Base-by-base conservation (phyloP, 2,113 vertebrate species). In the Cariama cristata region DNA sequence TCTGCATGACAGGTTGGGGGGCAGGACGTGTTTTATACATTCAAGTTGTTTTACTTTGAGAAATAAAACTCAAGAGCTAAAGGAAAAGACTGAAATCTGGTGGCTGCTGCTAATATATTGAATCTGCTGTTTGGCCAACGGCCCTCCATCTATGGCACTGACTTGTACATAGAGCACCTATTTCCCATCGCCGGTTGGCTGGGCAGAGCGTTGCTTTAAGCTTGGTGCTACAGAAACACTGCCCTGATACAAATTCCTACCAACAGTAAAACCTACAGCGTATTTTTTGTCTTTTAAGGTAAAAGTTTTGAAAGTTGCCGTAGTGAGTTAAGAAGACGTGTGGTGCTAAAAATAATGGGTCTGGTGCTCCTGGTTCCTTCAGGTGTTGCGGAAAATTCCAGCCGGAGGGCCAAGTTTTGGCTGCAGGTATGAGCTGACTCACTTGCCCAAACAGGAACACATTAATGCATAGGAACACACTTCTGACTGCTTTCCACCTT, bases 351-450 rank as follows among this genome's bases (percentile, higher is more conserved):
- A 79, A 79, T 55, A 91, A 79, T 40, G 40, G 42, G 33, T 28
- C 28, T 90, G 23, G 35, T 86, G 40, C n/a, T 86, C 53, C 85
- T 74, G 75, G 28, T 80, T 89, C 47, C 68, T 60, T 58, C 66
- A 88, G 82, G 75, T 88, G 33, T 9, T 47, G 58, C 87, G 86
- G 94, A 96, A 96, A 94, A 95, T 89, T 92, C 76, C 64, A 85
- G 44, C 24, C 2, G 4, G 24, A 68, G 49, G 33, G 86, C 44
- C 45, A 81, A 17, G 22, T 55, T 85, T 93, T 79, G 45, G 69
- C 74, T 76, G 58, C 66, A 96, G 77, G 84, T 96, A 89, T 22
- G 35, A 95, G 76, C 10, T 59, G 79, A 86, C 62, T 95, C 10
- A 33, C 42, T 89, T 89, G 66, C 64, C 73, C 73, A 73, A 91